These are phyloP conservation scores for Gisinianus flammeolus DNA, from an alignment of 2,888 invertebrate genomes.

Conservation along the genomic window DNA sequence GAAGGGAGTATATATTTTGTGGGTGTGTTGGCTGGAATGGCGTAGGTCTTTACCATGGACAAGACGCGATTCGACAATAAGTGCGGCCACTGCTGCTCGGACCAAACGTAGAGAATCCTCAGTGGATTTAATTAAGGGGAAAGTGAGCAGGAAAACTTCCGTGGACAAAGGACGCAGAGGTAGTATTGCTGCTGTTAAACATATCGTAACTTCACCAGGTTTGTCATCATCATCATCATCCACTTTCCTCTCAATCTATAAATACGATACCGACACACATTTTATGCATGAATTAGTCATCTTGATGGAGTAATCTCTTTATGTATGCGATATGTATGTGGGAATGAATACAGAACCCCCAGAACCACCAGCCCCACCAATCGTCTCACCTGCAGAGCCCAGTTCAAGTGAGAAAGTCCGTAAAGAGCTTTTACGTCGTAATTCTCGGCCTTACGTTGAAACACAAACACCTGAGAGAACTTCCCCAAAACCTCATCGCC, in stretches of 20 bases:
- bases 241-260: no score
- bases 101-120: slow-evolving; percentile 83
- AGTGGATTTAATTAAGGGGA: slow-evolving; percentile 79
- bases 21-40: no score
- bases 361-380: slow-evolving; percentile 46
- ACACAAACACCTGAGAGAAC: slow-evolving; percentile 61
- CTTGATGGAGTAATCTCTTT: no score
- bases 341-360: slow-evolving; percentile 53
- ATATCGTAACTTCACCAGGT: slow-evolving; percentile 58
- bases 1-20: no score
- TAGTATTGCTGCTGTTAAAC: slow-evolving; percentile 53
- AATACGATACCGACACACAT: no score
- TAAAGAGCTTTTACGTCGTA: slow-evolving; percentile 60
- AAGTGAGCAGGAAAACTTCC: slow-evolving; percentile 60
- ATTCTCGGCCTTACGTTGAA: slow-evolving; percentile 59
- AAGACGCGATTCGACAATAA: slow-evolving; percentile 59
- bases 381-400: slow-evolving; percentile 55
- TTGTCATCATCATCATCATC: slow-evolving; percentile 8
- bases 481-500: slow-evolving; percentile 67
- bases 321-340: no score
- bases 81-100: slow-evolving; percentile 50
- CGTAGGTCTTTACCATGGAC: slow-evolving; percentile 57
- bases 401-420: slow-evolving; percentile 56
- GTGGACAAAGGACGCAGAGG: slow-evolving; percentile 57
- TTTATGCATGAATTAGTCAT: background rate